Percentiles rank a stretch among this genome's conserved stretches.
phyloP scores from a whole-genome alignment of 2,113 vertebrate genomes.

The Pipa parva region DNA sequence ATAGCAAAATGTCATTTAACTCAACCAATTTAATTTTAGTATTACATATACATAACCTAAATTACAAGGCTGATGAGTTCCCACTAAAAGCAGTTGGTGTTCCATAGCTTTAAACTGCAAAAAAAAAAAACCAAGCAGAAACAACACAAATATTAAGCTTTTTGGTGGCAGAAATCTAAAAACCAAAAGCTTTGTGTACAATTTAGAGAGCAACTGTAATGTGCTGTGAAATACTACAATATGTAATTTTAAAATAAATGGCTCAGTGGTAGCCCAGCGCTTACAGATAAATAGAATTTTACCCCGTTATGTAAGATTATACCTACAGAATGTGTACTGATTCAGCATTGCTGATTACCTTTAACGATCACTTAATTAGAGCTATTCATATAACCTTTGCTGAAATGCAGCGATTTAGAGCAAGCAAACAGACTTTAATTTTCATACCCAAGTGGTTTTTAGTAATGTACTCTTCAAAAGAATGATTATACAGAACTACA shows the following conservation, averaged over 20 bases:
- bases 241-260: slow-evolving; percentile 75
- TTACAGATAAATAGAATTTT: slow-evolving; percentile 5
- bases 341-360: neutral
- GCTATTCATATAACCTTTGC: too few relatives aligned
- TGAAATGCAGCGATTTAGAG: too few relatives aligned
- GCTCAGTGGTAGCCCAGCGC: slow-evolving; percentile 58
- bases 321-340: neutral
- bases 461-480: neutral
- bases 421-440: neutral
- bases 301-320: neutral
- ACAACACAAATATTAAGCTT: too few relatives aligned
- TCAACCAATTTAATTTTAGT: too few relatives aligned
- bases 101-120: too few relatives aligned
- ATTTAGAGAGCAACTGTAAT: slow-evolving; percentile 68
- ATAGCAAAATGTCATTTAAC: too few relatives aligned
- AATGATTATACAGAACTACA: neutral
- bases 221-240: slow-evolving; percentile 64
- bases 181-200: slow-evolving; percentile 44
- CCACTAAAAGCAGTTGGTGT: too few relatives aligned
- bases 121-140: too few relatives aligned
- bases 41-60: too few relatives aligned
- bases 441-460: neutral
- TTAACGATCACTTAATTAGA: neutral
- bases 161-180: slow-evolving; percentile 21
- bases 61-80: too few relatives aligned